Conservation (phyloP, 2,113 vertebrate species). For the Nesoenas mayeri region DNA sequence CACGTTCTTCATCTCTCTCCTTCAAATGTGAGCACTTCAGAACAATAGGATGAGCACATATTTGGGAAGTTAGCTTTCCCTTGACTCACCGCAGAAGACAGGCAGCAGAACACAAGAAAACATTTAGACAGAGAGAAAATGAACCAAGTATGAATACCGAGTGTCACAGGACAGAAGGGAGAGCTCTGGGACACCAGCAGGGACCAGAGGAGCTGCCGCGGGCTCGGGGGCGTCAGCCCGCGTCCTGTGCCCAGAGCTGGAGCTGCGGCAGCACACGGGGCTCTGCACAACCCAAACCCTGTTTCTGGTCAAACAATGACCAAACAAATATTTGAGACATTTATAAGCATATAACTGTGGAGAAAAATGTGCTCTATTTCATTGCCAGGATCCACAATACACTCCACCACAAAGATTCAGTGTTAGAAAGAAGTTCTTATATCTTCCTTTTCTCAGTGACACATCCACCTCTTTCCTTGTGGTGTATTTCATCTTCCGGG, state of each 20-base stretch:
- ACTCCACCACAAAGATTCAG: accelerated
- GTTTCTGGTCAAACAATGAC: background rate
- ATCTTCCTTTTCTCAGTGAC: background rate
- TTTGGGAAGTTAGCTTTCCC: background rate
- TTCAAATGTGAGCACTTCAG: background rate
- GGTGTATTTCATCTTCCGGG: background rate
- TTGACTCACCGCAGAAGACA: background rate
- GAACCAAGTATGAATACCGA: background rate
- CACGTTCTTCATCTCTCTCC: background rate
- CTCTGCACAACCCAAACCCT: background rate
- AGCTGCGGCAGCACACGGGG: background rate
- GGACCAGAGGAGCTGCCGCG: background rate
- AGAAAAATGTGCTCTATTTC: background rate
- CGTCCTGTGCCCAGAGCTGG: background rate
- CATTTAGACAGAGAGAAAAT: background rate
- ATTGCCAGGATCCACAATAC: background rate
- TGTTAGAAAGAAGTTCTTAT: background rate
- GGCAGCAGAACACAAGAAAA: background rate
- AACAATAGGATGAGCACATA: background rate
- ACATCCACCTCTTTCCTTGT: background rate
- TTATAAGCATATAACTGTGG: background rate
- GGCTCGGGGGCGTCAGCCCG: background rate
- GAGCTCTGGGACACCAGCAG: background rate
- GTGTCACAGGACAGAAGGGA: background rate
- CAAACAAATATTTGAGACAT: background rate